phyloP scores from a whole-genome alignment of 2,797 vertebrate species.

The Alcedo quadribrachys region DNA sequence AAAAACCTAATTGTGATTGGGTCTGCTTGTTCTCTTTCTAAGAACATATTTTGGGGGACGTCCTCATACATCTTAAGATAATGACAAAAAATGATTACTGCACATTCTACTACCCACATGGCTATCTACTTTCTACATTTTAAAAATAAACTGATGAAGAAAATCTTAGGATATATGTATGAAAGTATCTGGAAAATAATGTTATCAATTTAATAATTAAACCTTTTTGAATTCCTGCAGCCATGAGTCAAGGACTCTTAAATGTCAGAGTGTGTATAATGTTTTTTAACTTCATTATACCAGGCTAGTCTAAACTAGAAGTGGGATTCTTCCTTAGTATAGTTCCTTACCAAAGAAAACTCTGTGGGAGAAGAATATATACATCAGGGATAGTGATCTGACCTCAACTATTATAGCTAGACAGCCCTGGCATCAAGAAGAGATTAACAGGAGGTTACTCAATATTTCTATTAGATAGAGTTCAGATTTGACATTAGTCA shows the following conservation, averaged over 20 bases:
- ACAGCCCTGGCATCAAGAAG: conserved; percentile 46
- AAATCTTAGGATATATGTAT: background rate
- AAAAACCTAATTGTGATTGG: background rate
- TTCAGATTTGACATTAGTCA: conserved; percentile 73
- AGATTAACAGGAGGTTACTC: conserved; percentile 65
- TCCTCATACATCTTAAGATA: background rate
- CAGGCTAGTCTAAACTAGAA: background rate
- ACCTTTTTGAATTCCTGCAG: conserved; percentile 11
- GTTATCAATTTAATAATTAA: background rate
- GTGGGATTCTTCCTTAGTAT: background rate
- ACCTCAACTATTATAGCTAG: conserved; percentile 34
- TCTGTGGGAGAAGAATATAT: background rate
- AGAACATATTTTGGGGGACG: background rate
- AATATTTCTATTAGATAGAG: conserved; percentile 68
- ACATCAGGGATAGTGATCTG: conserved; percentile 24
- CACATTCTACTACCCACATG: background rate
- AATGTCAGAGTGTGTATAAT: conserved; percentile 3
- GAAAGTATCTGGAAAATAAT: conserved; percentile 8
- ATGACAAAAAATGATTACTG: background rate
- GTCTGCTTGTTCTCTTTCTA: conserved; percentile 48
- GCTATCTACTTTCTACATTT: background rate
- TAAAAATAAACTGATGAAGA: background rate
- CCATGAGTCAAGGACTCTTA: conserved; percentile 42
- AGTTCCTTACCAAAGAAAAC: conserved; percentile 16
- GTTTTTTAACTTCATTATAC: background rate